phyloP scores from a whole-genome alignment of 2,888 invertebrate genomes.

The Argyresthia goedartella region DNA sequence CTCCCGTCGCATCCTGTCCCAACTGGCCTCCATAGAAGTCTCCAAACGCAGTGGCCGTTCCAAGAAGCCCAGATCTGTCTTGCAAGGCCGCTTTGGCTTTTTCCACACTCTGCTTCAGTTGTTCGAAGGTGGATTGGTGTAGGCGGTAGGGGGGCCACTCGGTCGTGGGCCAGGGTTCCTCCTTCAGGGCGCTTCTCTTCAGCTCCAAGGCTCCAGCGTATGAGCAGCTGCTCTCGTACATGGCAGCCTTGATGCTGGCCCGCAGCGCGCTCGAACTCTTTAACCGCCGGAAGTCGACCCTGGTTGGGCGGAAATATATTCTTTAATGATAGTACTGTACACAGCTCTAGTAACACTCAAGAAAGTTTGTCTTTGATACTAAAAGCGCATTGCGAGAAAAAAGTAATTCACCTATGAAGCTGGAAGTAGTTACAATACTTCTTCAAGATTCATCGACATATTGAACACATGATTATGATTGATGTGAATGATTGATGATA shows the following conservation, averaged over 20 bases:
- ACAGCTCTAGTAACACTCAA: too few relatives aligned
- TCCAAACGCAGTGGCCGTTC: conserved; percentile 81
- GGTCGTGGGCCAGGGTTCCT: conserved; percentile 71
- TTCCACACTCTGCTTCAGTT: conserved; percentile 90
- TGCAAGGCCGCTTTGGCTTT: conserved; percentile 90
- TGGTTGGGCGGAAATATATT: conserved; percentile 15
- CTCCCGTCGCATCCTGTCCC: conserved; percentile 42
- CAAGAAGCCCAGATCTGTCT: conserved; percentile 77
- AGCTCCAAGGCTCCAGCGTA: conserved; percentile 87
- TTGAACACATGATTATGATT: too few relatives aligned
- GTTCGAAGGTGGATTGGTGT: conserved; percentile 90
- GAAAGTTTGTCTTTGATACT: too few relatives aligned
- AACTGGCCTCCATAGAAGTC: conserved; percentile 72
- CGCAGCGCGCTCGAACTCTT: conserved; percentile 55
- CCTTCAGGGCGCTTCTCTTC: conserved; percentile 75
- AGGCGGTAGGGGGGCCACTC: conserved; percentile 86
- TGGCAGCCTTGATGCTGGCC: conserved; percentile 64
- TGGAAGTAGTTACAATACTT: too few relatives aligned
- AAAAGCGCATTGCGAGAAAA: too few relatives aligned
- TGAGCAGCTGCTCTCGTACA: conserved; percentile 96
- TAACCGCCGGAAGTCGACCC: conserved; percentile 52
- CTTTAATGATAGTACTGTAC: too few relatives aligned
- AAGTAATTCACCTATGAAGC: too few relatives aligned
- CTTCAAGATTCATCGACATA: too few relatives aligned
- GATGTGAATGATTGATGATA: too few relatives aligned